Evolutionary conservation across 2,797 vertebrate species (phyloP).

Genomic region (Hephaestus fuliginosus): DNA sequence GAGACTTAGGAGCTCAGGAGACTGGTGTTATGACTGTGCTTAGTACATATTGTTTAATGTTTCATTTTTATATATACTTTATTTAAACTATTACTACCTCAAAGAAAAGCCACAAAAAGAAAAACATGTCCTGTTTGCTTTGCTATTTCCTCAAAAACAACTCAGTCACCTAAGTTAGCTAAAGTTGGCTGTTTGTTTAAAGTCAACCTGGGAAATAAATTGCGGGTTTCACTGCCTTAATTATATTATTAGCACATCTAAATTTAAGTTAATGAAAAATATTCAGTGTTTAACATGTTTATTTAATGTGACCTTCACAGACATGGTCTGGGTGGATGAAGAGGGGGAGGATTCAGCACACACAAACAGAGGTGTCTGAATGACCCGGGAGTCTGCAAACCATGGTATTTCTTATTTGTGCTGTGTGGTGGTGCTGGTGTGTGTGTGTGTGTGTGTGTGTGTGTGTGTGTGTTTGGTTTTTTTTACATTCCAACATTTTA

Average conservation of each 20-base stretch:
- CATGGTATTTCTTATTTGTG: neutral
- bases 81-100: neutral
- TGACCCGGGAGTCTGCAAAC: neutral
- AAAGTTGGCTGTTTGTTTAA: neutral
- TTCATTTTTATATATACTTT: neutral
- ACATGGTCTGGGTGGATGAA: neutral
- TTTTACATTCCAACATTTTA: neutral
- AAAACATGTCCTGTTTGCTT: neutral
- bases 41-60: neutral
- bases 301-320: neutral
- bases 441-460: no score
- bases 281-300: neutral
- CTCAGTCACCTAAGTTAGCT: neutral
- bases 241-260: neutral
- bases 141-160: neutral
- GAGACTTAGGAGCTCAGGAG: neutral
- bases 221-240: neutral
- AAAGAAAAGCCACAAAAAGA: neutral
- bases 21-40: neutral
- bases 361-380: neutral
- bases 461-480: no score
- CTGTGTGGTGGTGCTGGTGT: no score
- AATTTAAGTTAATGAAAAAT: neutral
- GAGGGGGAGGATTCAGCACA: neutral
- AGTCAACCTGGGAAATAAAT: neutral